phyloP scores from a whole-genome alignment of 2,113 vertebrate species.

The Strigops habroptila region DNA sequence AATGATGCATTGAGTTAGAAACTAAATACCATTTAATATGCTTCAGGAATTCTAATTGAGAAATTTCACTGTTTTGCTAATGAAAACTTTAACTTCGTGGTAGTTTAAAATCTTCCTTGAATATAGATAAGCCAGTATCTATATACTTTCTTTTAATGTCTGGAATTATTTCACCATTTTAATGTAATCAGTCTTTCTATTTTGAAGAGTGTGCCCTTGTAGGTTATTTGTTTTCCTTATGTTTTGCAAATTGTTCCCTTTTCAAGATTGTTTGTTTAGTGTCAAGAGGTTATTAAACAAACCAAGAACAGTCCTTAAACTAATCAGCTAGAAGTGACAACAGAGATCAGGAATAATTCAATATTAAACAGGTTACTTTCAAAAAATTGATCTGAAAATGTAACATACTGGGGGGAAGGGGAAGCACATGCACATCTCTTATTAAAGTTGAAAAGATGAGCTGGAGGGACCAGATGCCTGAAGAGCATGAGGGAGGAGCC shows the following conservation, averaged over 20 bases:
- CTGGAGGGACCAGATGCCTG: background rate
- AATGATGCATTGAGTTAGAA: slow-evolving; percentile 80
- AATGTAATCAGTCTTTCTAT: slow-evolving; percentile 68
- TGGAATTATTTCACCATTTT: slow-evolving; percentile 61
- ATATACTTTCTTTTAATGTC: slow-evolving; percentile 60
- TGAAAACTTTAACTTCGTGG: slow-evolving; percentile 70
- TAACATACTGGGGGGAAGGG: background rate
- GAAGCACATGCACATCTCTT: background rate
- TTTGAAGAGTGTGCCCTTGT: slow-evolving; percentile 71
- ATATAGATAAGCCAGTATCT: slow-evolving; percentile 73
- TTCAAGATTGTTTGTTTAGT: slow-evolving; percentile 76
- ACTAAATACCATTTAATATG: slow-evolving; percentile 79
- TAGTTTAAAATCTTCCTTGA: slow-evolving; percentile 71
- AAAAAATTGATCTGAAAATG: slow-evolving; percentile 58
- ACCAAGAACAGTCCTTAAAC: slow-evolving; percentile 70
- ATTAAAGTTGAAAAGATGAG: background rate
- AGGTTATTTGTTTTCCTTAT: slow-evolving; percentile 74
- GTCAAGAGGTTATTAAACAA: slow-evolving; percentile 80
- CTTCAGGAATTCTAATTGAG: slow-evolving; percentile 76
- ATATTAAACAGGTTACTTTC: slow-evolving; percentile 73
- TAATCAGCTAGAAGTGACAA: slow-evolving; percentile 66
- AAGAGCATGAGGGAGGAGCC: background rate
- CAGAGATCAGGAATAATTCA: slow-evolving; percentile 58
- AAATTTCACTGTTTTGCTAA: slow-evolving; percentile 58
- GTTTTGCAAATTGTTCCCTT: slow-evolving; percentile 76